A percentile compares a stretch with the other conserved stretches of the same genome.
These are phyloP conservation scores for Gnatocerus cornutus DNA, from an alignment of 2,888 invertebrate genomes.

Conservation along the genomic window DNA sequence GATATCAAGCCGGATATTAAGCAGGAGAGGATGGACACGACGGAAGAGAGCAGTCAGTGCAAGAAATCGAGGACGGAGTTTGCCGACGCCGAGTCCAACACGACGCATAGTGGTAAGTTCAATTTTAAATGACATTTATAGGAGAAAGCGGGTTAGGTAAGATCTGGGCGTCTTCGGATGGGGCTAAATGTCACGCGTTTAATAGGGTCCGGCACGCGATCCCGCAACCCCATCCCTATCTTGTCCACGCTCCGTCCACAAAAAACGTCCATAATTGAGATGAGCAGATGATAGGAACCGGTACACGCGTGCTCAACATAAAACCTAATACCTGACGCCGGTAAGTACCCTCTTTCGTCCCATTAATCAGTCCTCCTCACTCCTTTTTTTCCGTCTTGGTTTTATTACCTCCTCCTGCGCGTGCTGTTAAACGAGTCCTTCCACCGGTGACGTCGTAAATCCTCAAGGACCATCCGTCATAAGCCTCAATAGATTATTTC, in stretches of 20 bases:
- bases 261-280: conserved; percentile 61
- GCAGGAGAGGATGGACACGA: conserved; percentile 80
- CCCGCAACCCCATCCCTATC: conserved; percentile 8
- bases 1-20: conserved; percentile 73
- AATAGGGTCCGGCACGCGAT: not conserved
- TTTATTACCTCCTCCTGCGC: conserved; percentile 44
- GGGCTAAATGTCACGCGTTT: not conserved
- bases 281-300: conserved; percentile 67
- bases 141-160: not conserved
- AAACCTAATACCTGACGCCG: conserved; percentile 60
- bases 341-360: conserved; percentile 59
- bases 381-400: conserved; percentile 44
- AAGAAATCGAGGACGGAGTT: conserved; percentile 84
- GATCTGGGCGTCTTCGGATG: not conserved
- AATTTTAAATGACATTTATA: not conserved
- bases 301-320: conserved; percentile 64
- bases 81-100: conserved; percentile 92
- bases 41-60: conserved; percentile 77
- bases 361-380: conserved; percentile 61
- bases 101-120: conserved; percentile 90
- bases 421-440: conserved; percentile 43
- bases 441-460: conserved; percentile 44
- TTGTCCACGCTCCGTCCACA: conserved; percentile 57
- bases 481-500: conserved; percentile 68
- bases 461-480: conserved; percentile 66